Evolutionary conservation across 2,113 vertebrate genomes (phyloP).

Genomic region (Neoarius graeffei): DNA sequence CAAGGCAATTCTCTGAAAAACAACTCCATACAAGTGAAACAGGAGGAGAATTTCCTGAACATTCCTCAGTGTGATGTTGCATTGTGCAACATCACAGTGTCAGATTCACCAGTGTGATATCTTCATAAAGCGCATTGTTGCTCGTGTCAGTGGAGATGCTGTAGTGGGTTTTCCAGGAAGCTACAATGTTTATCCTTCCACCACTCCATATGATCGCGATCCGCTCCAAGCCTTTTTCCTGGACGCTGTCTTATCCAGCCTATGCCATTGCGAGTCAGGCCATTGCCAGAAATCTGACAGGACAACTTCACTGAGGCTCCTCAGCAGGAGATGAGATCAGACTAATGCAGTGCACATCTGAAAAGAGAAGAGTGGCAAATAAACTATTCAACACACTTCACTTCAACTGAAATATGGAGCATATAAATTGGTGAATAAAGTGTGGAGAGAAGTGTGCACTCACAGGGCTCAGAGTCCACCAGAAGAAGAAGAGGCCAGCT

Average conservation of each 20-base stretch:
- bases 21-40: too few species aligned
- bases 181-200: slow-evolving; percentile 13
- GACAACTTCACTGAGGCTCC: background rate
- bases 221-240: slow-evolving; percentile 51
- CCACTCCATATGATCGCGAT: slow-evolving; percentile 48
- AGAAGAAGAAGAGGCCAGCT: background rate
- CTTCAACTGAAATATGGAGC: background rate
- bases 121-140: slow-evolving; percentile 39
- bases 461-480: slow-evolving; percentile 37
- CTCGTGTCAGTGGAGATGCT: slow-evolving; percentile 46
- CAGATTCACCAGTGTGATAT: slow-evolving; percentile 22
- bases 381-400: background rate
- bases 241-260: slow-evolving; percentile 47
- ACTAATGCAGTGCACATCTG: slow-evolving; percentile 41
- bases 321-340: slow-evolving; percentile 46
- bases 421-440: background rate
- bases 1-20: too few species aligned
- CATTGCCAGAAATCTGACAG: background rate
- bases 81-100: too few species aligned
- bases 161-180: slow-evolving; percentile 46
- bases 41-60: too few species aligned
- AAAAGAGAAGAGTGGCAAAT: background rate
- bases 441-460: background rate
- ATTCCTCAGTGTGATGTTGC: too few species aligned
- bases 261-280: slow-evolving; percentile 8